These are phyloP conservation scores for Apteryx owenii DNA, from an alignment of 2,113 vertebrate species.

Conservation along the genomic window DNA sequence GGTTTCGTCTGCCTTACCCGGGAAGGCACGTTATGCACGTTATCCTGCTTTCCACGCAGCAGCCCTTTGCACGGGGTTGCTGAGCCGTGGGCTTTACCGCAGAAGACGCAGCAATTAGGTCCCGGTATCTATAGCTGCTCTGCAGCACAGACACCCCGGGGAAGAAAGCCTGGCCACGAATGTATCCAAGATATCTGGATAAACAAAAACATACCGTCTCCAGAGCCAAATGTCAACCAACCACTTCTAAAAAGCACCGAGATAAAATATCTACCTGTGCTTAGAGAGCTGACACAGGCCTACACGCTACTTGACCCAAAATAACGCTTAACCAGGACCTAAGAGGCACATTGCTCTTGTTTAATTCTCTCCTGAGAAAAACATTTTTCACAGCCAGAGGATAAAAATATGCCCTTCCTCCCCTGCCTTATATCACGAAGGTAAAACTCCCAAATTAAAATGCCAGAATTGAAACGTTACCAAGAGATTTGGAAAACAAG, in stretches of 20 bases:
- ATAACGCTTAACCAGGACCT: neutral
- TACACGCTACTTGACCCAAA: conserved; percentile 7
- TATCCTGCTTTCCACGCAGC: neutral
- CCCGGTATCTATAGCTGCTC: neutral
- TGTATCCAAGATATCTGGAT: conserved; percentile 3
- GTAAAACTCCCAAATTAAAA: conserved; percentile 8
- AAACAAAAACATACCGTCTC: conserved; percentile 24
- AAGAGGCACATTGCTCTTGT: neutral
- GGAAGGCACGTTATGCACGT: neutral
- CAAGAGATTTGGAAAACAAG: neutral
- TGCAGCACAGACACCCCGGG: neutral
- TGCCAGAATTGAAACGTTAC: neutral
- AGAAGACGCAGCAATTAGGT: conserved; percentile 46
- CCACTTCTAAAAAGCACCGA: neutral
- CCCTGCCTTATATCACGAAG: neutral
- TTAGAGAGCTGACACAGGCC: neutral
- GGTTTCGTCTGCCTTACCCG: neutral
- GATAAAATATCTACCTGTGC: neutral
- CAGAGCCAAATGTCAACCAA: conserved; percentile 45
- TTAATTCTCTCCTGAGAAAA: neutral
- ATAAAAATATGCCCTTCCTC: neutral
- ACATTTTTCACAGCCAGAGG: neutral
- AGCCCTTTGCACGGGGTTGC: neutral
- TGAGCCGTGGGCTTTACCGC: neutral
- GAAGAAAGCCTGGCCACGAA: neutral